phyloP scores from a whole-genome alignment of 2,888 invertebrate species.

The Patella pellucida region DNA sequence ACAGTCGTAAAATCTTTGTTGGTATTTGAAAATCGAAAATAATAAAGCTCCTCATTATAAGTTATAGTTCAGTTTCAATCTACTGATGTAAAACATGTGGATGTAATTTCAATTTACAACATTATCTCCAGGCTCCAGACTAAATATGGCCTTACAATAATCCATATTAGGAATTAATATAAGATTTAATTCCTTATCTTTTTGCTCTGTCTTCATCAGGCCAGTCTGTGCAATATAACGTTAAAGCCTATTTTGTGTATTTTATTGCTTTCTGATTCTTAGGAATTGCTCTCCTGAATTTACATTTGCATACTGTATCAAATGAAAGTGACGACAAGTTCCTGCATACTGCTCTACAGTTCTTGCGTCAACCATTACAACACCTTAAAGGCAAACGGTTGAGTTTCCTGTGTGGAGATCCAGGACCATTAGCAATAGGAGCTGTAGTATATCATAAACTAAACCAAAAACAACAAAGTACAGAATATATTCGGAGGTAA shows the following conservation, averaged over 20 bases:
- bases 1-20: no score
- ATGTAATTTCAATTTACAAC: no score
- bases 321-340: constrained; percentile 38
- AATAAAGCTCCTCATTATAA: no score
- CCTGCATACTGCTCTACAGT: constrained; percentile 70
- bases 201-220: neutral
- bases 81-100: no score
- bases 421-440: constrained; percentile 78
- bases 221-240: neutral
- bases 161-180: no score
- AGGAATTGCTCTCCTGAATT: constrained; percentile 79
- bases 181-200: no score
- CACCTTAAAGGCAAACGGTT: constrained; percentile 74
- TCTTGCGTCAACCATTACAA: constrained; percentile 55
- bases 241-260: neutral
- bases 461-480: constrained; percentile 74
- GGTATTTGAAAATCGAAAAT: no score
- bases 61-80: no score
- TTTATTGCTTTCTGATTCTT: constrained; percentile 24
- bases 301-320: constrained; percentile 71
- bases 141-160: neutral
- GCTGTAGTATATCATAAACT: constrained; percentile 77
- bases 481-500: constrained; percentile 56
- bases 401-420: constrained; percentile 80
- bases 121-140: neutral